Percentiles rank a stretch among this genome's conserved stretches.
These are phyloP conservation scores for Prionailurus viverrinus DNA, from an alignment of 2,113 vertebrate species.

Conservation along the genomic window DNA sequence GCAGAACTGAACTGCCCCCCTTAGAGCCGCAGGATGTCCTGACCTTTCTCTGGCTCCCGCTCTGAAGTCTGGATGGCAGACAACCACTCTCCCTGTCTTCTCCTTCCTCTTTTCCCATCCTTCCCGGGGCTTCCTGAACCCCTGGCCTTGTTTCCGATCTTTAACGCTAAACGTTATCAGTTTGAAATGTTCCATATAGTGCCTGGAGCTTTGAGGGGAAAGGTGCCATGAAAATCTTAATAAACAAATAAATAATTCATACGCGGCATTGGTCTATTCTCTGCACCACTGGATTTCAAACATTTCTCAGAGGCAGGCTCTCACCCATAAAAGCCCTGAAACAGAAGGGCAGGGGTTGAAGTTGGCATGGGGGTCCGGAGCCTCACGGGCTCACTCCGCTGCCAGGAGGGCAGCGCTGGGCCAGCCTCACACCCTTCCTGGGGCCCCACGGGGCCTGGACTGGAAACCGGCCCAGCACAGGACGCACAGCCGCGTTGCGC, in stretches of 20 bases:
- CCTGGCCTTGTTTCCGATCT: neutral
- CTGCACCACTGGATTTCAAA: constrained; percentile 44
- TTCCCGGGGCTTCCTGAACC: neutral
- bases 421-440: no score
- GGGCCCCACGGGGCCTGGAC: accelerated
- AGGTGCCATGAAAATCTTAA: constrained; percentile 47
- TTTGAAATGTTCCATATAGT: neutral
- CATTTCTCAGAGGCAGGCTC: neutral
- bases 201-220: neutral
- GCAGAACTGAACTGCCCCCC: neutral
- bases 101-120: neutral
- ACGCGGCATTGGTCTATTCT: neutral
- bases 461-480: neutral
- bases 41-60: neutral
- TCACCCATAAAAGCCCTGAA: neutral
- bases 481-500: accelerated
- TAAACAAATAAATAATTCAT: constrained; percentile 72
- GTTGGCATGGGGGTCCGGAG: neutral
- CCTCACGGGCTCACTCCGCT: neutral
- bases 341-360: neutral
- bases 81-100: neutral
- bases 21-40: neutral
- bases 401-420: neutral
- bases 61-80: no score
- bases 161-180: neutral